Evolutionary conservation across 2,797 vertebrate genomes (phyloP), one percentile per base, ranked within the genome.

Genomic region (Betta splendens): DNA sequence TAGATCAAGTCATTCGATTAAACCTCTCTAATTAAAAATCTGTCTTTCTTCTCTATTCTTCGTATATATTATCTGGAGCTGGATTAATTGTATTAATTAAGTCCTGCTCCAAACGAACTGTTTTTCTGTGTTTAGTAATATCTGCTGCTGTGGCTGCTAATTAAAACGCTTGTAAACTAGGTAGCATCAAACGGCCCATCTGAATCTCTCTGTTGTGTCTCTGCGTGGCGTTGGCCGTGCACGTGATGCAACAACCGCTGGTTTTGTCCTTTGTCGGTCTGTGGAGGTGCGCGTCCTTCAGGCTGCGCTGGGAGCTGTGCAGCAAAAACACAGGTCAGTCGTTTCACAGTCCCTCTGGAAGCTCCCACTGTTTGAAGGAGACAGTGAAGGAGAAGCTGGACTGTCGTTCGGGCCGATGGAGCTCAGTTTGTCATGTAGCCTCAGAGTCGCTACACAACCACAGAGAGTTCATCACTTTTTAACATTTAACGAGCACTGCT

Each of bases 11-110:
- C 53, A 46, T 76, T 82, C 78, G 69, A 85, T 69, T 75, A 81
- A 81, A 80, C 50, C 65, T 76, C 65, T 72, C 63, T 85, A 87
- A 88, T 89, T 87, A 85, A 81, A 89, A 79, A 67, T 53, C 15
- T 8, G 6, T 35, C 31, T 71, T 74, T 53, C 21, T 40, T 63
- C 37, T 49, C 40, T 76, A 49, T 73, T 64, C 50, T 62, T 51
- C 64, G 59, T 76, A 62, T 64, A 31, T 55, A n/a, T 37, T 37
- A 37, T 37, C 35, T 18, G 70, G 77, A 81, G 21, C 21, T 13
- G 75, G 67, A 89, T 73, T 42, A 79, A 76, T 86, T 60, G 51
- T 58, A 44, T 84, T 83, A 71, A 87, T 88, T 83, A 76, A 78
- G 57, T 69, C 58, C 9, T 17, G 57, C 51, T 72, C 26, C 22